Conservation (phyloP, 2,888 invertebrate species). For the Ctena decussata region DNA sequence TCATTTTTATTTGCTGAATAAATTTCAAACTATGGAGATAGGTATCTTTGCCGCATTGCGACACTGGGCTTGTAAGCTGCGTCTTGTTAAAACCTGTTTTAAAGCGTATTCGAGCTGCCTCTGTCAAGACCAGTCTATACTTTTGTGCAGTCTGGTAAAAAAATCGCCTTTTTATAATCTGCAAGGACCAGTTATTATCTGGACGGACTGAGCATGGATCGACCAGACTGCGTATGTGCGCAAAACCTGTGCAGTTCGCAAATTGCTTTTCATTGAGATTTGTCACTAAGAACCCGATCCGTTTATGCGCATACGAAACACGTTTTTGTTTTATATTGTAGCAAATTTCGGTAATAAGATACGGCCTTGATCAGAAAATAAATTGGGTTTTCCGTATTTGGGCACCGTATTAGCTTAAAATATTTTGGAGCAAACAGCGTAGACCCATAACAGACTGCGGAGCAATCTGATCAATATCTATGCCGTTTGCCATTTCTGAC, state of each 20-base stretch:
- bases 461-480: neutral
- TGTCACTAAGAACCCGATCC: no score
- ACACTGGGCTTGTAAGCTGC: neutral
- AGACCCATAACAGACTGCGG: neutral
- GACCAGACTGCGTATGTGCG: no score
- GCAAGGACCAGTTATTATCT: no score
- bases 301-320: neutral
- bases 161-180: no score
- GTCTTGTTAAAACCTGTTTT: no score
- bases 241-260: no score
- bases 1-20: neutral
- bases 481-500: neutral
- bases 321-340: neutral
- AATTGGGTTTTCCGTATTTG: neutral
- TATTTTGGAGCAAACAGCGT: neutral
- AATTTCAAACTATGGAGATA: neutral
- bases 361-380: neutral
- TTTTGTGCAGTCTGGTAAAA: no score
- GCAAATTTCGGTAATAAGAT: neutral
- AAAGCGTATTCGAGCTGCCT: no score
- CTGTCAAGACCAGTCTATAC: no score
- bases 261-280: no score
- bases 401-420: neutral
- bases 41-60: constrained; percentile 7
- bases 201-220: no score